Base-by-base conservation (phyloP, 37 sponge, comb jelly and placozoan genomes). In the Ianthella basta region DNA sequence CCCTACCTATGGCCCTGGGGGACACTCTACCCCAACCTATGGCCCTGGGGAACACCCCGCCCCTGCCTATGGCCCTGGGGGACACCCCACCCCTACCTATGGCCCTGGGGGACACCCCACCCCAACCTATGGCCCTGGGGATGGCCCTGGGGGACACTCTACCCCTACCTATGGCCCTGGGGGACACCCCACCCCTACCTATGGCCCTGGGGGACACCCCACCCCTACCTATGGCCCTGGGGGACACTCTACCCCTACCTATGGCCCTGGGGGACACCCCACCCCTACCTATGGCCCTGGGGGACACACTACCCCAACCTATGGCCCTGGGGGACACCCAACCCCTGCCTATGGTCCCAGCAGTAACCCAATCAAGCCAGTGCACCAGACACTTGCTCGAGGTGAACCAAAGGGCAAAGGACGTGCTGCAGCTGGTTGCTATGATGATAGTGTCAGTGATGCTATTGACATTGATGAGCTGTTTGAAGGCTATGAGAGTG, bases 401-500 rank as follows among this genome's bases (percentile, higher is more conserved):
- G 10, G 4, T 61, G 63, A 27, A 6, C 25, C 3, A 4, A 61
- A 23, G 63, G 25, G 4, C 63, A 61, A 61, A 61, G 25, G 25
- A 61, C 14, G 25, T 61, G 4, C 59, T 18, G 18, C 63, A 61
- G 34, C 29, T 18, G 18, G 70, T 32, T 18, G 70, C 34, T 69
- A 34, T n/a, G 33, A 29, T 2, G 34, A 32, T 33, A 69, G 35
- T 69, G 70, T 34, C 12, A 15, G 1, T 18, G 70, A 69, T 35
- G 19, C 18, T 33, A 69, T 69, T 69, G 34, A 69, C 34, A 35
- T 69, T 18, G 29, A 30, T 69, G 70, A 69, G 34, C 70, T 69
- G 35, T 69, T 69, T 69, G 70, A 69, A 34, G 34, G 34, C 34
- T 69, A 34, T 30, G 70, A 69, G 35, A 69, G 35, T 30, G 70